Percentiles rank a stretch among this genome's conserved stretches.
Evolutionary conservation across 2,888 invertebrate species (phyloP).

Genomic region (Dryadula phaetusa): DNA sequence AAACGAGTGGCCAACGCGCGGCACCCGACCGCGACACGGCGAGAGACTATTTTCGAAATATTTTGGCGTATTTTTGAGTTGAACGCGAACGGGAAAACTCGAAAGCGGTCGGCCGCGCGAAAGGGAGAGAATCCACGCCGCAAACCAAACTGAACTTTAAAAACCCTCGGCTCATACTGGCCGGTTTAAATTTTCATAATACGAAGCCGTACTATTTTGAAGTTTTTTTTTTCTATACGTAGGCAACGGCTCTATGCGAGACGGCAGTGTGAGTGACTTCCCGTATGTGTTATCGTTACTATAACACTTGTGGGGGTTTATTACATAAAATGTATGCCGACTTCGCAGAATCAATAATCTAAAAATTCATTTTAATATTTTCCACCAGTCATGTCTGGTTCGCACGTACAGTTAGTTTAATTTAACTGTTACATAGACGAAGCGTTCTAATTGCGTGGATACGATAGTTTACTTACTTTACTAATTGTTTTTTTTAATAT

Average conservation of each 20-base stretch:
- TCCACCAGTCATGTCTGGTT: conserved; percentile 55
- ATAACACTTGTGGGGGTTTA: conserved; percentile 62
- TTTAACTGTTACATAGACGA: conserved; percentile 1
- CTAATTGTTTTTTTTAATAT: neutral
- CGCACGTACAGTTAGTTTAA: conserved; percentile 24
- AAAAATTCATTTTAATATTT: conserved; percentile 75
- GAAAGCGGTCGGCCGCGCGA: conserved; percentile 80
- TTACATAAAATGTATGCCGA: conserved; percentile 69
- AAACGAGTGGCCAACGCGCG: conserved; percentile 73
- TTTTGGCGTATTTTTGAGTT: conserved; percentile 85
- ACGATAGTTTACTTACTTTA: neutral
- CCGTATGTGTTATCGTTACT: conserved; percentile 73
- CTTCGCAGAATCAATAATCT: conserved; percentile 73
- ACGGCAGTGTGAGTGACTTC: conserved; percentile 71
- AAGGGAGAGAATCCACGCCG: conserved; percentile 59
- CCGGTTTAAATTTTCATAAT: conserved; percentile 62
- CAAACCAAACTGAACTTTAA: conserved; percentile 72
- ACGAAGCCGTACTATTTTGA: conserved; percentile 80
- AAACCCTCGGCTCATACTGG: conserved; percentile 59
- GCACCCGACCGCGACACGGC: conserved; percentile 69
- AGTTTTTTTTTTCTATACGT: conserved; percentile 75
- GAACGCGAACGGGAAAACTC: conserved; percentile 82
- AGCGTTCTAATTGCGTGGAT: neutral
- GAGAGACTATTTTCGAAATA: conserved; percentile 83
- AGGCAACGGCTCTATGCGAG: conserved; percentile 80